Evolutionary conservation across 2,888 invertebrate species (phyloP).

Genomic region (Pristionchus japonicus): DNA sequence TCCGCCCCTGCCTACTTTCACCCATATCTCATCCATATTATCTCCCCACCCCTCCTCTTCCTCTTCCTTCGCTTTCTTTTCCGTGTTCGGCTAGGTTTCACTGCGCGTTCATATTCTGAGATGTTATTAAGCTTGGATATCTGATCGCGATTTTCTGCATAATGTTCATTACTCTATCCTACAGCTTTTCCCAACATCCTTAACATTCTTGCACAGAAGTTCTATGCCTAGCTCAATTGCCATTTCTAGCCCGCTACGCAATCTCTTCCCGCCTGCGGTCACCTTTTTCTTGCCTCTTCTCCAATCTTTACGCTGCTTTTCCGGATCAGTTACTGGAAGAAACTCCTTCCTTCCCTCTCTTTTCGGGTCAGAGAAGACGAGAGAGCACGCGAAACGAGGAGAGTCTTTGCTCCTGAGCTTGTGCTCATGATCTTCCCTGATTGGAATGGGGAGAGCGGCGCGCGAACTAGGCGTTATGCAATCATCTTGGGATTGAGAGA

Average conservation of each 20-base stretch:
- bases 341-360: not conserved
- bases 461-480: slow-evolving; percentile 37
- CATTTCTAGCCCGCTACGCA: no score
- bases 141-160: not conserved
- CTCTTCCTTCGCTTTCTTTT: not conserved
- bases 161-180: no score
- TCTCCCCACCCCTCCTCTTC: not conserved
- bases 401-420: no score
- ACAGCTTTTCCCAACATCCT: no score
- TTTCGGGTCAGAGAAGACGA: not conserved
- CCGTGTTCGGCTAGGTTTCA: not conserved
- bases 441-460: slow-evolving; percentile 7
- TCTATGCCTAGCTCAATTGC: no score
- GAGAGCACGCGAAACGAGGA: not conserved
- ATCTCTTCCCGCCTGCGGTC: not conserved
- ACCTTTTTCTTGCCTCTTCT: not conserved
- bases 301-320: not conserved
- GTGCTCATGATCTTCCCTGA: not conserved
- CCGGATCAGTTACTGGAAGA: not conserved
- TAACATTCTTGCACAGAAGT: no score
- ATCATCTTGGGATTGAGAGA: not conserved
- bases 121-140: not conserved
- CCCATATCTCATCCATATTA: slow-evolving; percentile 43
- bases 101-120: not conserved
- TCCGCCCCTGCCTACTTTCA: slow-evolving; percentile 6